phyloP scores from a whole-genome alignment of 2,888 invertebrate genomes.

The Scaptomyza parva region DNA sequence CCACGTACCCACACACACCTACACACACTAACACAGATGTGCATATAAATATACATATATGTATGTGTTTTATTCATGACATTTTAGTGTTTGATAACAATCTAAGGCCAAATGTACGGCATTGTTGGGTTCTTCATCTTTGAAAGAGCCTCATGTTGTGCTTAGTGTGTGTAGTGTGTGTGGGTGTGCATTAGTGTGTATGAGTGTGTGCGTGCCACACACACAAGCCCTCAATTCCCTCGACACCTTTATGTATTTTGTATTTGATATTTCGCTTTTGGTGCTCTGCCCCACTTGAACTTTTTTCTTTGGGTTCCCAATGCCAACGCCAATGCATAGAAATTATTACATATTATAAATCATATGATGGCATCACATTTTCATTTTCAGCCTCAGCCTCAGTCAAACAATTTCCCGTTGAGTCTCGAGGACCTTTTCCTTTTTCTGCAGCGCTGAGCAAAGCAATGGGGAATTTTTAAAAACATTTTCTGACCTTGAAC shows the following conservation, averaged over 20 bases:
- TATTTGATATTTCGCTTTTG: constrained; percentile 45
- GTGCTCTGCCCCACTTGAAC: constrained; percentile 47
- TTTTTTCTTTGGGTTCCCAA: constrained; percentile 27
- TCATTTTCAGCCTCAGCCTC: constrained; percentile 51
- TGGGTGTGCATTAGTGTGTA: constrained; percentile 4
- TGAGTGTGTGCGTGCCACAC: constrained; percentile 4
- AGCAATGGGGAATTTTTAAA: constrained; percentile 38
- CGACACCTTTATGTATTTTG: constrained; percentile 58
- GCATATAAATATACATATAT: constrained; percentile 6
- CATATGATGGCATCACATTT: constrained; percentile 74
- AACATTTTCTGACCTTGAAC: constrained; percentile 47
- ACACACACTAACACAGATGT: constrained; percentile 7
- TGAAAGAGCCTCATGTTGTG: constrained; percentile 46
- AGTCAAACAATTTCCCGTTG: constrained; percentile 62
- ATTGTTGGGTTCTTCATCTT: constrained; percentile 63
- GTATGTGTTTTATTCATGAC: constrained; percentile 69
- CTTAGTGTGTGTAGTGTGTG: constrained; percentile 7
- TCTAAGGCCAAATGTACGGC: constrained; percentile 75
- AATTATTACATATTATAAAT: constrained; percentile 77
- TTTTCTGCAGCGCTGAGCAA: constrained; percentile 22
- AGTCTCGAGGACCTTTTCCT: constrained; percentile 50
- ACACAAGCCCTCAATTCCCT: constrained; percentile 37
- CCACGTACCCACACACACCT: background rate
- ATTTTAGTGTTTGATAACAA: constrained; percentile 75
- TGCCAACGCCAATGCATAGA: constrained; percentile 64